phyloP scores from a whole-genome alignment of 2,888 invertebrate genomes.

The Limenitis camilla region DNA sequence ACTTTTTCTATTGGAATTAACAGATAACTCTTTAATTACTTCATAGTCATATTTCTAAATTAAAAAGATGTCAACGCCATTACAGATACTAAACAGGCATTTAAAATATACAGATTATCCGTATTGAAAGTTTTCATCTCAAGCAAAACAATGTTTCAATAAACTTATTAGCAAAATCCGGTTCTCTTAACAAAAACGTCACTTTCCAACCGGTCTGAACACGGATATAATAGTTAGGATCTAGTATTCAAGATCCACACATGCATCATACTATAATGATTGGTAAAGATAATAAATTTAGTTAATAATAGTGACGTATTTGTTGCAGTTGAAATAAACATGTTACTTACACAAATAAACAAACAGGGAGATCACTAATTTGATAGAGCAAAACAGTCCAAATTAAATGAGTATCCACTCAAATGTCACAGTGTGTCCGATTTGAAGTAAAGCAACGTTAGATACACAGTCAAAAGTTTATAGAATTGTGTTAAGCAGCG shows the following conservation, averaged over 20 bases:
- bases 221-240: slow-evolving; percentile 21
- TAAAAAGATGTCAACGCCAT: background rate
- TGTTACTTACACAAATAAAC: slow-evolving; percentile 4
- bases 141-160: slow-evolving; percentile 14
- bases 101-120: background rate
- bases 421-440: slow-evolving; percentile 14
- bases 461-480: slow-evolving; percentile 11
- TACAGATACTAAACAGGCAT: background rate
- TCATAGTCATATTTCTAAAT: background rate
- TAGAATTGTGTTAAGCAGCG: slow-evolving; percentile 6
- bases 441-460: slow-evolving; percentile 9
- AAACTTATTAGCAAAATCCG: slow-evolving; percentile 46
- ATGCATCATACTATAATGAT: background rate
- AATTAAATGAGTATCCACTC: slow-evolving; percentile 5
- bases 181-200: slow-evolving; percentile 55
- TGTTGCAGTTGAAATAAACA: background rate
- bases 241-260: background rate
- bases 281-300: background rate
- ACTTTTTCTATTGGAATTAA: background rate
- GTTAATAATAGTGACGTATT: background rate
- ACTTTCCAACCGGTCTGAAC: slow-evolving; percentile 63
- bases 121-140: slow-evolving; percentile 12
- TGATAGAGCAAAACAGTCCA: slow-evolving; percentile 3
- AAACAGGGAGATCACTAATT: background rate
- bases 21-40: too few species aligned